phyloP scores from a whole-genome alignment of 2,797 vertebrate species.

The Pantherophis alleghaniensis region DNA sequence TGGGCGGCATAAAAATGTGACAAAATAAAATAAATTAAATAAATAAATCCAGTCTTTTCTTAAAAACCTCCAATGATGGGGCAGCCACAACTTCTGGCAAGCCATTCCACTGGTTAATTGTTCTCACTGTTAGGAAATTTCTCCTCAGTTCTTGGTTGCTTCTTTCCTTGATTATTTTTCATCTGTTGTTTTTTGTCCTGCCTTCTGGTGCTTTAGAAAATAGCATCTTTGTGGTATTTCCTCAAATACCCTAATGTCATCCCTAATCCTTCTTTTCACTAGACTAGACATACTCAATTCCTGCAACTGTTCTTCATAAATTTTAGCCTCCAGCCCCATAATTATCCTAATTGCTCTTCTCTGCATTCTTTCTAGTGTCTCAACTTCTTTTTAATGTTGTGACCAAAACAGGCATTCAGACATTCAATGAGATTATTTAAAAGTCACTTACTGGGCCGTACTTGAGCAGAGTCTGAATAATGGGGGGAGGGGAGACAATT shows the following conservation, averaged over 20 bases:
- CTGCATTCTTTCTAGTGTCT: background rate
- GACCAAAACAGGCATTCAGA: background rate
- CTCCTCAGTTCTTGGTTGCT: background rate
- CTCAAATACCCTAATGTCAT: background rate
- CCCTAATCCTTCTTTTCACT: background rate
- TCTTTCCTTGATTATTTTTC: background rate
- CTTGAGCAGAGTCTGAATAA: constrained; percentile 7
- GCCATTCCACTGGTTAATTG: background rate
- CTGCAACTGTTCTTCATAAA: background rate
- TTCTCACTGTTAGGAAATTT: background rate
- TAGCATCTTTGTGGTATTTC: background rate
- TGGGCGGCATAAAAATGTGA: too few relatives aligned
- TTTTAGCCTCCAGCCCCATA: background rate
- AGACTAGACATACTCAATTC: background rate
- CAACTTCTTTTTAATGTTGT: background rate
- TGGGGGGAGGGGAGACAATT: background rate
- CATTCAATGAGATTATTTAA: background rate
- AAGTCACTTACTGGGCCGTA: background rate
- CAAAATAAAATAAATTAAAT: too few relatives aligned
- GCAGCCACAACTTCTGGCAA: too few relatives aligned
- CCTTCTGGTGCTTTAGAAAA: background rate
- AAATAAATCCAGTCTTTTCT: too few relatives aligned
- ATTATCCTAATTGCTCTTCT: background rate
- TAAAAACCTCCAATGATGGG: too few relatives aligned
- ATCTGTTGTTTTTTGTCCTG: background rate